Evolutionary conservation across 2,888 invertebrate species (phyloP).

Genomic region (Harmothoe impar): DNA sequence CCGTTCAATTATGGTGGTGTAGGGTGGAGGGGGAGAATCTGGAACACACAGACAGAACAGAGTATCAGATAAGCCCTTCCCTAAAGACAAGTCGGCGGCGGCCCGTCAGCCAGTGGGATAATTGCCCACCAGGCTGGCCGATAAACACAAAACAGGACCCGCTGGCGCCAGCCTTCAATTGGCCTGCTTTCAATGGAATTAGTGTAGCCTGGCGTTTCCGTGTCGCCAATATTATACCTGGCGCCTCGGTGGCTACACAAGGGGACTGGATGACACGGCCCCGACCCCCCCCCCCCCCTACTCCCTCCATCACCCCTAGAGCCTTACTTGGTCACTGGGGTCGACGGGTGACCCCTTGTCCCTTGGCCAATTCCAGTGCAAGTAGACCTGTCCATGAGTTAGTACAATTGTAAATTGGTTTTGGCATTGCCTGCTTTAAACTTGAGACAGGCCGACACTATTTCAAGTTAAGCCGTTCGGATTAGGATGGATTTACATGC

Average conservation of each 20-base stretch:
- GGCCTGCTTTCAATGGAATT: conserved; percentile 56
- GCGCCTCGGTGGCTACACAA: not conserved
- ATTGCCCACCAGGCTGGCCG: conserved; percentile 44
- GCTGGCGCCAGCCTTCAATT: conserved; percentile 64
- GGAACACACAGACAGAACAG: conserved; percentile 40
- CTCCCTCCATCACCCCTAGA: not conserved
- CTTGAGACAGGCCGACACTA: too few relatives aligned
- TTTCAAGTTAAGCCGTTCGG: too few relatives aligned
- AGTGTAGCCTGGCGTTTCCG: conserved; percentile 51
- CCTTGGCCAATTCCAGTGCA: not conserved
- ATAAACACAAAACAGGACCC: conserved; percentile 63
- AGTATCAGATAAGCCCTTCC: conserved; percentile 40
- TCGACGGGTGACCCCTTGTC: not conserved
- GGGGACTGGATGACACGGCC: too few relatives aligned
- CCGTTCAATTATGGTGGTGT: conserved; percentile 62
- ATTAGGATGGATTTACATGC: too few relatives aligned
- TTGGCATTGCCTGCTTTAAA: too few relatives aligned
- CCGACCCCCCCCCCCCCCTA: not conserved
- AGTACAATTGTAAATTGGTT: too few relatives aligned
- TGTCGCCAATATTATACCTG: conserved; percentile 37
- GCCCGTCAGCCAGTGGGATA: conserved; percentile 38
- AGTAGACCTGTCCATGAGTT: not conserved
- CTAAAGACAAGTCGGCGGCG: conserved; percentile 57
- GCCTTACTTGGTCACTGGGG: too few relatives aligned
- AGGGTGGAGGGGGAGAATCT: conserved; percentile 64